A percentile compares a stretch with the other conserved stretches of the same genome.
Evolutionary conservation across 1,140 invertebrate genomes (phyloP).

Genomic region (Sinonovacula constricta): DNA sequence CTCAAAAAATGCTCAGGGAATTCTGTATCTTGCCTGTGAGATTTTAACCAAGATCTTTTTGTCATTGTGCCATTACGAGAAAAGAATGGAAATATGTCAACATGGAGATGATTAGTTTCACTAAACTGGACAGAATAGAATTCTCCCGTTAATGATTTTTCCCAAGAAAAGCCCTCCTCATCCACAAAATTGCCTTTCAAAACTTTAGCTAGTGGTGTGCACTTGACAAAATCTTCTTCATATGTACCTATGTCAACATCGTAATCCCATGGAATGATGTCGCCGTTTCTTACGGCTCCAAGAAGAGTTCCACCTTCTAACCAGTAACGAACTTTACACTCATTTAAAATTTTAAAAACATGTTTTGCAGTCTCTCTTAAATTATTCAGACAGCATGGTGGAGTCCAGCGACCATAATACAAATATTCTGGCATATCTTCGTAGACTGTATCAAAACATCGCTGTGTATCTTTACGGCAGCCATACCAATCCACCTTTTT

Average conservation of each 20-base stretch:
- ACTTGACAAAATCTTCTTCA: conserved; percentile 86
- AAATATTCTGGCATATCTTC: conserved; percentile 91
- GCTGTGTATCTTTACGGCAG: conserved; percentile 84
- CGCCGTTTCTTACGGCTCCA: conserved; percentile 87
- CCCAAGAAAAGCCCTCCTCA: conserved; percentile 92
- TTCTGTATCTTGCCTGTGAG: conserved; percentile 86
- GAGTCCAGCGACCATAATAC: conserved; percentile 88
- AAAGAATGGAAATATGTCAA: conserved; percentile 91
- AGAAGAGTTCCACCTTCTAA: conserved; percentile 93
- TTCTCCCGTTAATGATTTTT: conserved; percentile 92
- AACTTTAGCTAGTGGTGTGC: conserved; percentile 57
- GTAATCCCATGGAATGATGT: conserved; percentile 93
- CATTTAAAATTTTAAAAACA: conserved; percentile 86
- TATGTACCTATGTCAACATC: conserved; percentile 94
- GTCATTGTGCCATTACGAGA: conserved; percentile 83
- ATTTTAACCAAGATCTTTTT: conserved; percentile 89
- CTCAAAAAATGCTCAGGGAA: conserved; percentile 91
- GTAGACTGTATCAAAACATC: conserved; percentile 91
- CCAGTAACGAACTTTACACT: conserved; percentile 89
- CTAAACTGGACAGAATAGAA: conserved; percentile 93
- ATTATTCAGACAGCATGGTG: conserved; percentile 92
- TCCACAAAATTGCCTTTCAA: conserved; percentile 81
- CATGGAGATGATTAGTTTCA: conserved; percentile 86
- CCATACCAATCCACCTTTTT: conserved; percentile 84
- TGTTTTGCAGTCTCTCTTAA: conserved; percentile 88